These are phyloP conservation scores for Lophochroa leadbeateri DNA, from an alignment of 2,113 vertebrate species.

Conservation along the genomic window DNA sequence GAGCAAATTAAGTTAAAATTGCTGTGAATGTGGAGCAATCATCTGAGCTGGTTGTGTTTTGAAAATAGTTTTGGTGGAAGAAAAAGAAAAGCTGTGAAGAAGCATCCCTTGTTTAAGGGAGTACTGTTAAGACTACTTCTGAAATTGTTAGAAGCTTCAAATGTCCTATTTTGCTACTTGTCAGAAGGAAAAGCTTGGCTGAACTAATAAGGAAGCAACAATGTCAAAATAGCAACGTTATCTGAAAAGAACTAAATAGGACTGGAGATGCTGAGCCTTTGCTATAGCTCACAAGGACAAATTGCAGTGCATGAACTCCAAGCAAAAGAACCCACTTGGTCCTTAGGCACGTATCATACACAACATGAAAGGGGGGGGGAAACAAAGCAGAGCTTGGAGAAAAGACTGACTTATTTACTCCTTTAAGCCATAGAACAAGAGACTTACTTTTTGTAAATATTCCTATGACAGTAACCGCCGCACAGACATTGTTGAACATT, in stretches of 20 bases:
- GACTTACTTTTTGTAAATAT: neutral
- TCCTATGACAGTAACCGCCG: rapidly evolving
- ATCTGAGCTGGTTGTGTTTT: neutral
- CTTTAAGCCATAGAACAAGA: neutral
- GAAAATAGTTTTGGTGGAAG: slow-evolving; percentile 22
- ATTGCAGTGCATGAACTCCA: neutral
- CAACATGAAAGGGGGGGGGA: no score
- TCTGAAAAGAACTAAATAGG: neutral
- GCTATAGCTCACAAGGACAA: neutral
- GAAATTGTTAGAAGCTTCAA: neutral
- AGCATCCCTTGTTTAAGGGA: neutral
- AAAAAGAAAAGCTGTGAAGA: slow-evolving; percentile 17
- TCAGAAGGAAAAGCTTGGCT: neutral
- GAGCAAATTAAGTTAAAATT: slow-evolving; percentile 45
- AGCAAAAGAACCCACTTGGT: neutral
- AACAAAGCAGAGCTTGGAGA: neutral
- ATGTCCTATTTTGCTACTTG: neutral
- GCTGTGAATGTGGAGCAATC: slow-evolving; percentile 6
- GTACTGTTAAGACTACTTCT: neutral
- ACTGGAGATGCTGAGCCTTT: neutral
- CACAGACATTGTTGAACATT: neutral
- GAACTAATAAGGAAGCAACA: neutral
- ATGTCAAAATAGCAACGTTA: neutral
- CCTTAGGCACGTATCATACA: neutral
- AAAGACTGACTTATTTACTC: neutral